Evolutionary conservation across 1,140 invertebrate species (phyloP).

Genomic region (Dreissena polymorpha): DNA sequence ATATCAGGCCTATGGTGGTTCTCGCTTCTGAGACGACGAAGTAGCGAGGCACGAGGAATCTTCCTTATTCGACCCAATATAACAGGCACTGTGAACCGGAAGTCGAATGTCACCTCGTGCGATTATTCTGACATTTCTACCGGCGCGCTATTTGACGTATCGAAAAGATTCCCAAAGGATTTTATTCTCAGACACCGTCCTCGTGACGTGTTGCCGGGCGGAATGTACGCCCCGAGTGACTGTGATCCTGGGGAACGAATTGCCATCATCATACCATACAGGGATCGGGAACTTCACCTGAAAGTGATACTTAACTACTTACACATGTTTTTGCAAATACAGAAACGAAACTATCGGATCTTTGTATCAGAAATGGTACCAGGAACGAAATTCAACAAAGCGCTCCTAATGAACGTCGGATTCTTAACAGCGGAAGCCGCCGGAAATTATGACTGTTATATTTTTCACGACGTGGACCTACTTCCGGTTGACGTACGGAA

Average conservation of each 20-base stretch:
- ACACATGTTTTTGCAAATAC: conserved; percentile 57
- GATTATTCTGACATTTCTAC: too few species aligned
- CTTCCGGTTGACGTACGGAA: conserved; percentile 95
- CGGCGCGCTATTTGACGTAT: too few species aligned
- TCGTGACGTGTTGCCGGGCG: neutral
- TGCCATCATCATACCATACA: conserved; percentile 61
- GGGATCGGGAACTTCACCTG: conserved; percentile 58
- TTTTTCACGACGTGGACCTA: conserved; percentile 97
- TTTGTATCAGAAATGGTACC: conserved; percentile 52
- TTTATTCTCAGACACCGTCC: too few species aligned
- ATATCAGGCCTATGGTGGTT: too few species aligned
- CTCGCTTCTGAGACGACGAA: too few species aligned
- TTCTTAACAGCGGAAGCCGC: conserved; percentile 91
- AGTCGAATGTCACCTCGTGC: too few species aligned
- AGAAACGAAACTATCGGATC: conserved; percentile 60
- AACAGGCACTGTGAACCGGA: too few species aligned
- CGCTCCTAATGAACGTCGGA: conserved; percentile 96
- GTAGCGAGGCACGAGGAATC: too few species aligned
- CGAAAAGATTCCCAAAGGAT: too few species aligned
- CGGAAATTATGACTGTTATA: conserved; percentile 90
- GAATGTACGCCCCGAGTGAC: neutral
- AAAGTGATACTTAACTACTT: conserved; percentile 53
- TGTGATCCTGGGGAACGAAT: conserved; percentile 46
- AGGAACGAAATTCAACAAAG: conserved; percentile 90
- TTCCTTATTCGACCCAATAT: too few species aligned